A percentile compares a stretch with the other conserved stretches of the same genome.
Conservation (phyloP, 2,113 vertebrate species). For the Smithornis capensis region DNA sequence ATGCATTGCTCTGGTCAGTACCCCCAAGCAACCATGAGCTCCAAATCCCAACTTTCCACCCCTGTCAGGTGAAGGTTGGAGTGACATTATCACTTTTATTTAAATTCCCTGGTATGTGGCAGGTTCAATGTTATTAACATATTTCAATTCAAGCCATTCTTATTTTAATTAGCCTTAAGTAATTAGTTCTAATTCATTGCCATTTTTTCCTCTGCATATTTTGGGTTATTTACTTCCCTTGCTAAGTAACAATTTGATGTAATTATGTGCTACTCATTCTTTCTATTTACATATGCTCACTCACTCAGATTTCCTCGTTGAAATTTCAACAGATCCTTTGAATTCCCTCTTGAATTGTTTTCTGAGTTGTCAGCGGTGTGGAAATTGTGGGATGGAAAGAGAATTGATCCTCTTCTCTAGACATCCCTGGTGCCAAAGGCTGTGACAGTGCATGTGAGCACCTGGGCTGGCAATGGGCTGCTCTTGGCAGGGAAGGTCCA, state of each 20-base stretch:
- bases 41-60: background rate
- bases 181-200: slow-evolving; percentile 80
- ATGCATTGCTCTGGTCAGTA: background rate
- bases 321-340: slow-evolving; percentile 67
- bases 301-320: slow-evolving; percentile 21
- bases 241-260: slow-evolving; percentile 80
- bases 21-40: background rate
- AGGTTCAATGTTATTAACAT: slow-evolving; percentile 74
- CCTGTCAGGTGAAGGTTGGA: background rate
- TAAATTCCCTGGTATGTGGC: slow-evolving; percentile 61
- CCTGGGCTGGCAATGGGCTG: slow-evolving; percentile 38
- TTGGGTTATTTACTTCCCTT: slow-evolving; percentile 81
- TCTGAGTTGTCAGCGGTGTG: slow-evolving; percentile 47
- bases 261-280: slow-evolving; percentile 76
- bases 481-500: slow-evolving; percentile 19
- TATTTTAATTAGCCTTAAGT: slow-evolving; percentile 83
- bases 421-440: slow-evolving; percentile 31
- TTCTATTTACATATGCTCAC: slow-evolving; percentile 69
- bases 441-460: slow-evolving; percentile 29
- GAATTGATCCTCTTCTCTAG: slow-evolving; percentile 47
- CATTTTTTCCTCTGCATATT: slow-evolving; percentile 71
- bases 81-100: slow-evolving; percentile 47
- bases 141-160: slow-evolving; percentile 75
- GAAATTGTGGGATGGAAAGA: slow-evolving; percentile 40
- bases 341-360: slow-evolving; percentile 64